These are phyloP conservation scores for Oasisia sp. DNA, from an alignment of 2,888 invertebrate species.

Conservation along the genomic window DNA sequence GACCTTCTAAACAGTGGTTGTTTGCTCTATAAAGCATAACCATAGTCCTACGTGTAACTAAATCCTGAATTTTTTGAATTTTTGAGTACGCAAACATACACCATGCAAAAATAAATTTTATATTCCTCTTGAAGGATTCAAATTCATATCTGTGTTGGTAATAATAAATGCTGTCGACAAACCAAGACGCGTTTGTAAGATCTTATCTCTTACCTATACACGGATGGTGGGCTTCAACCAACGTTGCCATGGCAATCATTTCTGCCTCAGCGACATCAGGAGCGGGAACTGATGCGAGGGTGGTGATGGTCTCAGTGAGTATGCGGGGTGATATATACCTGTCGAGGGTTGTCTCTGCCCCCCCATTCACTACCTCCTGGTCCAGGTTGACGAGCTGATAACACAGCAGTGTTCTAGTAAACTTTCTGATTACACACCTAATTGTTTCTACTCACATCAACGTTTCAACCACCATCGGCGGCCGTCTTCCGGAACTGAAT, in stretches of 20 bases:
- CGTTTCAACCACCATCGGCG: too few species aligned
- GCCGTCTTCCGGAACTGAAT: too few species aligned
- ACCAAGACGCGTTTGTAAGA: not conserved
- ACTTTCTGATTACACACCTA: too few species aligned
- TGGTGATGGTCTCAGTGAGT: slow-evolving; percentile 62
- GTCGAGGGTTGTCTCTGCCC: slow-evolving; percentile 22
- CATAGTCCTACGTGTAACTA: too few species aligned
- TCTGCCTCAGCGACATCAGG: slow-evolving; percentile 71
- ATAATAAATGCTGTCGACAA: not conserved
- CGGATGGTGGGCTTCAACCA: slow-evolving; percentile 82
- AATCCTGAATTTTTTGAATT: too few species aligned
- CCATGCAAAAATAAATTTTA: too few species aligned
- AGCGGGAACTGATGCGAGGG: slow-evolving; percentile 55
- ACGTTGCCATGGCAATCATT: slow-evolving; percentile 74
- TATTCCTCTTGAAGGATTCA: too few species aligned
- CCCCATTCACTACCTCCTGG: not conserved
- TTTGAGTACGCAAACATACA: slow-evolving; percentile 34
- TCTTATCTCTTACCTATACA: slow-evolving; percentile 68
- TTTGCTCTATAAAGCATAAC: too few species aligned
- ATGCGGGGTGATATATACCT: slow-evolving; percentile 43
- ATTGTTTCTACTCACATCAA: too few species aligned
- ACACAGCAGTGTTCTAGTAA: too few species aligned
- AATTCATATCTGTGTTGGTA: too few species aligned
- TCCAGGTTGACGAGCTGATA: slow-evolving; percentile 6
- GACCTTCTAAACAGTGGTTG: too few species aligned